Conservation (phyloP, 2,888 invertebrate genomes). For the Rhagophthalmus giganteus region DNA sequence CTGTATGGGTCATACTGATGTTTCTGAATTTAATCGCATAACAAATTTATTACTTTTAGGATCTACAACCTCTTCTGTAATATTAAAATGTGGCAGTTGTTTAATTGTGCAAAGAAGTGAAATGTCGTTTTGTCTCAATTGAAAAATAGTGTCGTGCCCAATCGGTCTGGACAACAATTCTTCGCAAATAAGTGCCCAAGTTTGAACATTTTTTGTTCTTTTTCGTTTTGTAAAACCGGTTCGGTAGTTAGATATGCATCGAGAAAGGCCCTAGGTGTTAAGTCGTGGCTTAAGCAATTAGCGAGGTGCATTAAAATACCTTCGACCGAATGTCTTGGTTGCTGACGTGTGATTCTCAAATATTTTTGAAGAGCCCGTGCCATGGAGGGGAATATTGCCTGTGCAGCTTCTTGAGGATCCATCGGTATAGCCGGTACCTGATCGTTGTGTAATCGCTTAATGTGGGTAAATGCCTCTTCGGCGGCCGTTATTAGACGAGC, state of each 20-base stretch:
- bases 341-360: conserved; percentile 91
- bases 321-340: conserved; percentile 93
- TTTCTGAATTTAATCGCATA: conserved; percentile 91
- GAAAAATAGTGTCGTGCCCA: conserved; percentile 82
- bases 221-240: conserved; percentile 83
- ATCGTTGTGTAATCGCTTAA: conserved; percentile 77
- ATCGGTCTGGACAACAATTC: conserved; percentile 86
- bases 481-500: conserved; percentile 91
- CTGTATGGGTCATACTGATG: conserved; percentile 80
- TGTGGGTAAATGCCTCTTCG: conserved; percentile 98
- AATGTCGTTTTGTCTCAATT: conserved; percentile 90
- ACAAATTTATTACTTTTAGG: conserved; percentile 96
- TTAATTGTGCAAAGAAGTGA: conserved; percentile 86
- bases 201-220: conserved; percentile 82
- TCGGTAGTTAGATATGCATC: conserved; percentile 89
- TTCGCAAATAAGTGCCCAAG: conserved; percentile 95
- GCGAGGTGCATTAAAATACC: conserved; percentile 89
- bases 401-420: conserved; percentile 95
- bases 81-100: conserved; percentile 88
- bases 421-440: conserved; percentile 80
- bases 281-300: conserved; percentile 88
- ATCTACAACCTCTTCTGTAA: conserved; percentile 95
- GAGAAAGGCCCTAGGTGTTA: conserved; percentile 92
- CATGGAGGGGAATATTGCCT: conserved; percentile 96
- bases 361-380: conserved; percentile 96